Base-by-base conservation (phyloP, 2,888 invertebrate genomes). In the Protophormia terraenovae region DNA sequence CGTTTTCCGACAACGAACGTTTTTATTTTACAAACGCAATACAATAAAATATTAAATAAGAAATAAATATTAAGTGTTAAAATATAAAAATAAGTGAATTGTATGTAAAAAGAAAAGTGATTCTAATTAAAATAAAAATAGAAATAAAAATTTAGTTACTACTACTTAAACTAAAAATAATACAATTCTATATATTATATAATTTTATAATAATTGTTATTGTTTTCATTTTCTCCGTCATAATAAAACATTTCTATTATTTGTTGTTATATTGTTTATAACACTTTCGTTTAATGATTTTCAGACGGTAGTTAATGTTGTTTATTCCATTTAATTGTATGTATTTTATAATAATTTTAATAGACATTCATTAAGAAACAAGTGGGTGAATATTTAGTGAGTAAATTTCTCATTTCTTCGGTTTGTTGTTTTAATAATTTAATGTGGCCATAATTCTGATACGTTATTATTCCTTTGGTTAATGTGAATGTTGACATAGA, bases 1-100 rank as follows among this genome's bases (percentile, higher is more conserved):
- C 90, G 90, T 90, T 90, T 90, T 89, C 90, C 89, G 90, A 89
- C 89, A 89, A 90, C 89, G 89, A 89, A 87, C 90, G 72, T 86
- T 86, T 87, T 87, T 50, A 75, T 58, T 75, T 82, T 64, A 55
- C 73, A 67, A 84, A 77, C 77, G 79, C 80, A 76, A 69, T 35
- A 79, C 62, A 75, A 66, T 19, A 85, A 67, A 71, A n/a, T n/a
- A n/a, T n/a, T 71, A 79, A 75, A 22, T 14, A 45, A 69, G 22
- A 14, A 27, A n/a, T n/a, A 24, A 77, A 69, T 66, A 47, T 67
- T 72, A 78, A 50, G 64, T 55, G 71, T 64, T 64, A 58, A 82
- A 62, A 69, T 87, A 89, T 88, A 89, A 88, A 87, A 88, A 87
- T 79, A 79, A 78, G n/a, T n/a, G 86, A 87, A 75, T 78, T 77